Evolutionary conservation across 1,140 invertebrate genomes (phyloP).

Genomic region (silkworm (Bombyx mori)): DNA sequence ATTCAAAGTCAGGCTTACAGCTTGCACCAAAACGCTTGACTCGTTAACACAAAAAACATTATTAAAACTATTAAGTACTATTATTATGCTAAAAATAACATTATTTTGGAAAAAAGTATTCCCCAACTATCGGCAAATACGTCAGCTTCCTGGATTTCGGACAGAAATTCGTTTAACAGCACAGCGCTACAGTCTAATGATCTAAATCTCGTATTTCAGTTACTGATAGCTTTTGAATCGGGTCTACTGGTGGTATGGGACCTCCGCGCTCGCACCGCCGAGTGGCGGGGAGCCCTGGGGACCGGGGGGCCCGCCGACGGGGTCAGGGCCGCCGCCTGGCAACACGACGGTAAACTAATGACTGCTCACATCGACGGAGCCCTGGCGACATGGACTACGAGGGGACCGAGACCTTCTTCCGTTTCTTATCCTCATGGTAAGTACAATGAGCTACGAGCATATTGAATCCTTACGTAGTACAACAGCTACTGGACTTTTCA

Average conservation of each 20-base stretch:
- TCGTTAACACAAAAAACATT: too few relatives aligned
- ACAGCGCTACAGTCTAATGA: too few relatives aligned
- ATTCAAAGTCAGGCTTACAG: too few relatives aligned
- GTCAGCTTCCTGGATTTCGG: too few relatives aligned
- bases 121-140: too few relatives aligned
- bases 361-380: slow-evolving; percentile 96
- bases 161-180: too few relatives aligned
- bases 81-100: too few relatives aligned
- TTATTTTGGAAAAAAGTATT: too few relatives aligned
- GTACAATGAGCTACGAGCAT: slow-evolving; percentile 12
- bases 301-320: slow-evolving; percentile 71
- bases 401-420: slow-evolving; percentile 83
- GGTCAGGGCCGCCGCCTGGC: slow-evolving; percentile 92
- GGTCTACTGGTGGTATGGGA: slow-evolving; percentile 98
- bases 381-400: slow-evolving; percentile 91
- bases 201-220: slow-evolving; percentile 69
- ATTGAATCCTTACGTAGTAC: too few relatives aligned
- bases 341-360: slow-evolving; percentile 98
- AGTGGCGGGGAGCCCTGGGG: slow-evolving; percentile 86
- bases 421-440: slow-evolving; percentile 93
- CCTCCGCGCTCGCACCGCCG: slow-evolving; percentile 84
- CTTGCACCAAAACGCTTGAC: too few relatives aligned
- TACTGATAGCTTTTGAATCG: slow-evolving; percentile 96
- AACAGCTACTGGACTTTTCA: too few relatives aligned
- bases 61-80: too few relatives aligned